phyloP scores from a whole-genome alignment of 2,113 vertebrate genomes.

The Rhombomys opimus region DNA sequence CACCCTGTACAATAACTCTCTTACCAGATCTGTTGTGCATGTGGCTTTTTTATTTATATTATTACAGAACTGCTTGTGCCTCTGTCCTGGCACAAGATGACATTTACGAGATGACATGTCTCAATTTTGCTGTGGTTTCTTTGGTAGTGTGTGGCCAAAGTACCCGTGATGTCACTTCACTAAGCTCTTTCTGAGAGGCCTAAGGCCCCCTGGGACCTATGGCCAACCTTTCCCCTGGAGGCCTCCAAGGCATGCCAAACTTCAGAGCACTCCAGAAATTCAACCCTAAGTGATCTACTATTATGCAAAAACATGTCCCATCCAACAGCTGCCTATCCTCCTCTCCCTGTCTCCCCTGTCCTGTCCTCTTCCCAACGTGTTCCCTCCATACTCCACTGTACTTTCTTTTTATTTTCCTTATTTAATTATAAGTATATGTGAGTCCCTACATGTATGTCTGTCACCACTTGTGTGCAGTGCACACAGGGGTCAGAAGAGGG shows the following conservation, averaged over 20 bases:
- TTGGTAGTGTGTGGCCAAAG: background rate
- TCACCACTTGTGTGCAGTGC: background rate
- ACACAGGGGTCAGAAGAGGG: background rate
- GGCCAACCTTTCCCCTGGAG: background rate
- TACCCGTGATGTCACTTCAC: background rate
- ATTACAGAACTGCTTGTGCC: background rate
- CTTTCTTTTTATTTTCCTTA: background rate
- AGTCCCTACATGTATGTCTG: background rate
- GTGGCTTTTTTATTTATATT: no score
- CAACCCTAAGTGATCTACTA: background rate
- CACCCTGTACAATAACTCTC: no score
- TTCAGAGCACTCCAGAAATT: background rate
- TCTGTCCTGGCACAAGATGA: no score
- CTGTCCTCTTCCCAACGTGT: background rate
- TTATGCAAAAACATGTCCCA: background rate
- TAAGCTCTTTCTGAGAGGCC: background rate
- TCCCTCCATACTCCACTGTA: background rate
- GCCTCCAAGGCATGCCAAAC: background rate
- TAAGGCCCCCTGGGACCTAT: background rate
- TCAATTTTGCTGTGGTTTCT: background rate
- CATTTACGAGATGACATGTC: background rate
- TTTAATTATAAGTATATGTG: background rate
- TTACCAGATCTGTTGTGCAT: no score
- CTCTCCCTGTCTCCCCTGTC: background rate
- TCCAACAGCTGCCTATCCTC: background rate